Evolutionary conservation across 2,888 invertebrate species (phyloP).

Genomic region (Apocheima hispidaria): DNA sequence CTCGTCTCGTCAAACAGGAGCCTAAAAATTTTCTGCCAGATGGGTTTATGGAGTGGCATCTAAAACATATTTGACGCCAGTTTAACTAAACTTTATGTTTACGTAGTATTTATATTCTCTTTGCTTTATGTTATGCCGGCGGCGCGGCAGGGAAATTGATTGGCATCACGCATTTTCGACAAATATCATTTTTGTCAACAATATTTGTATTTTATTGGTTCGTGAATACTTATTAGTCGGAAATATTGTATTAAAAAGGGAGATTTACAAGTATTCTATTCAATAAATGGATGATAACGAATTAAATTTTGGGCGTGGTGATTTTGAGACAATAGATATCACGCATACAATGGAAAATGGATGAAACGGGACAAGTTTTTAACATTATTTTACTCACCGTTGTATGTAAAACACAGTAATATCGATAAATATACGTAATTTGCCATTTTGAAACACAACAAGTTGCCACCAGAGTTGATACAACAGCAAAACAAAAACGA

Average conservation of each 20-base stretch:
- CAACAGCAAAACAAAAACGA: constrained; percentile 23
- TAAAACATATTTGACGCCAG: no score
- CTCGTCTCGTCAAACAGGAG: no score
- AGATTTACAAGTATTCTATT: background rate
- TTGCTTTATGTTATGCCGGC: no score
- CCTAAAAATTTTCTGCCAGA: no score
- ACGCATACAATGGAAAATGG: background rate
- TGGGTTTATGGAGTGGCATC: no score
- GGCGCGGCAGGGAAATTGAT: background rate
- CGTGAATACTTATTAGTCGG: background rate
- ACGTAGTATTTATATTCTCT: no score
- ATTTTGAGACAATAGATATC: constrained; percentile 3
- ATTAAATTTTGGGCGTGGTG: constrained; percentile 15
- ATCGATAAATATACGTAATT: constrained; percentile 56
- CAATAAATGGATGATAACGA: background rate
- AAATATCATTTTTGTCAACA: background rate
- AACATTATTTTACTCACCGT: constrained; percentile 61
- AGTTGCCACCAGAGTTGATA: constrained; percentile 25
- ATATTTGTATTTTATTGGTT: background rate
- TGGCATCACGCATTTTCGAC: background rate
- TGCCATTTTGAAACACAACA: constrained; percentile 58
- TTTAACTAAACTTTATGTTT: no score
- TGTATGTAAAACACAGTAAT: constrained; percentile 53
- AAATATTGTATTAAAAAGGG: background rate
- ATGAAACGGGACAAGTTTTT: background rate